phyloP scores from a whole-genome alignment of 2,888 invertebrate genomes.

The Spisula subtruncata region DNA sequence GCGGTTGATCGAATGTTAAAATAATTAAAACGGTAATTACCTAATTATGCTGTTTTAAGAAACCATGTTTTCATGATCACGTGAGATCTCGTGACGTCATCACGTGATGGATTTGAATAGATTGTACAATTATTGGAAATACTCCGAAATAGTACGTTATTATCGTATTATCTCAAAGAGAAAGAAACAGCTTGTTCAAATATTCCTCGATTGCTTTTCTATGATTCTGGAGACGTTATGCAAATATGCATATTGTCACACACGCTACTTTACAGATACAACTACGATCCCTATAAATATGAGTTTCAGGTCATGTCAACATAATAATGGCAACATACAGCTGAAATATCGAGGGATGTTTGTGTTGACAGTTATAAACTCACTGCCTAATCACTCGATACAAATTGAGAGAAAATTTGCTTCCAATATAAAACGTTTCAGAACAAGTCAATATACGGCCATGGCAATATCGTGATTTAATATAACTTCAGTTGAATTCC shows the following conservation, averaged over 20 bases:
- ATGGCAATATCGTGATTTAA: not conserved
- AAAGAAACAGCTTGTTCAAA: not conserved
- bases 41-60: too few relatives aligned
- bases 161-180: not conserved
- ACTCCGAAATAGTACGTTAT: not conserved
- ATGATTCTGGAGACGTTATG: not conserved
- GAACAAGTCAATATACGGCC: not conserved
- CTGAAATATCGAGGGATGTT: too few relatives aligned
- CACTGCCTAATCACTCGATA: too few relatives aligned
- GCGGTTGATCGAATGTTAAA: too few relatives aligned
- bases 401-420: too few relatives aligned
- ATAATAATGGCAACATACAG: too few relatives aligned
- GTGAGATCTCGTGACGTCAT: too few relatives aligned
- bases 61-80: too few relatives aligned
- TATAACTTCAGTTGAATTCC: not conserved
- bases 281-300: too few relatives aligned
- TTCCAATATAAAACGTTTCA: not conserved
- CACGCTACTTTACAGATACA: not conserved
- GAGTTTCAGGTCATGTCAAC: too few relatives aligned
- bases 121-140: constrained; percentile 3
- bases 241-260: not conserved
- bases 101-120: not conserved
- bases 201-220: not conserved
- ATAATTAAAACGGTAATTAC: too few relatives aligned
- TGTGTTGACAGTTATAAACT: too few relatives aligned